Evolutionary conservation across 1,140 invertebrate species (phyloP).

Genomic region (Neuroterus valhalla): DNA sequence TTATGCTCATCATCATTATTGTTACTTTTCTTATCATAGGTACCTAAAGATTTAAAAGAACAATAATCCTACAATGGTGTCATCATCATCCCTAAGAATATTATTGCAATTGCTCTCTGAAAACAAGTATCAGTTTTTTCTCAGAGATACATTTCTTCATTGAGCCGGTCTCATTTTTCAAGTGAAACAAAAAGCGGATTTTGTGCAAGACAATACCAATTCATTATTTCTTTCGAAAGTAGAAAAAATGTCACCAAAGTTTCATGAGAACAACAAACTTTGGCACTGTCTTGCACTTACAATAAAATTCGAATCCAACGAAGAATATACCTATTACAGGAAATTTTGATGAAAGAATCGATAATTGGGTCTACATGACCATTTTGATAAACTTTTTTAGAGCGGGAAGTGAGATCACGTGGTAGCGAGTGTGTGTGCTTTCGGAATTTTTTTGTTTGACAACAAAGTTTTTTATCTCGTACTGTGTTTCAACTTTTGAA

Average conservation of each 20-base stretch:
- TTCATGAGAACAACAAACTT: neutral
- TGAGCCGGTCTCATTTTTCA: neutral
- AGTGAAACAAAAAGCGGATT: neutral
- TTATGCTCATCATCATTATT: constrained; percentile 9
- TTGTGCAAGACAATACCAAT: constrained; percentile 28
- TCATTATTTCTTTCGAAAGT: neutral
- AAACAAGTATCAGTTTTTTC: neutral
- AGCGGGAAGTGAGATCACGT: neutral
- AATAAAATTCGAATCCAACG: constrained; percentile 12
- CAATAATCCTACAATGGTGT: neutral
- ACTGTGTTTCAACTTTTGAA: neutral
- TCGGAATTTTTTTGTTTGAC: neutral
- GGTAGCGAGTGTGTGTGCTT: neutral
- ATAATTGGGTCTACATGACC: neutral
- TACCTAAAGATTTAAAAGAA: neutral
- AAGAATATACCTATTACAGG: neutral
- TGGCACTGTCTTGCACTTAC: constrained; percentile 19
- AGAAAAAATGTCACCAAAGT: neutral
- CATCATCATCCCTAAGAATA: neutral
- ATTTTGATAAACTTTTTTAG: constrained; percentile 27
- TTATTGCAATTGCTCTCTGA: neutral
- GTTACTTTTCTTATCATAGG: neutral
- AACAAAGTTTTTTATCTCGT: neutral
- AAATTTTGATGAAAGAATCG: neutral
- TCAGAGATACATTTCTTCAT: neutral